A percentile compares a stretch with the other conserved stretches of the same genome.
Evolutionary conservation across 2,888 invertebrate genomes (phyloP).

Genomic region (Aphidius colemani): DNA sequence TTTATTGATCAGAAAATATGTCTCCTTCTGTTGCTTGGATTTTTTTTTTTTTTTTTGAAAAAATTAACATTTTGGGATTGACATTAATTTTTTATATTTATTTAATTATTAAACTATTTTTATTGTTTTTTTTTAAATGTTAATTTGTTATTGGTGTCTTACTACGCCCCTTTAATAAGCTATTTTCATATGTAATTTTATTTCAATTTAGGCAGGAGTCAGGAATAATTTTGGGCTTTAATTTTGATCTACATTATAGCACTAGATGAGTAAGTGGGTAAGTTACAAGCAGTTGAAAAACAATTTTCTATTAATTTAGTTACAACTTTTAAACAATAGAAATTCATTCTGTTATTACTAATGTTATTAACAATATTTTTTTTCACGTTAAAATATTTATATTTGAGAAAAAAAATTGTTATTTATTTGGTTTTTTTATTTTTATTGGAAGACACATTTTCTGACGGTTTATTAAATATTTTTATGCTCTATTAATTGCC

Average conservation of each 20-base stretch:
- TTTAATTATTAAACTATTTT: not conserved
- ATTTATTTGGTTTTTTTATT: conserved; percentile 45
- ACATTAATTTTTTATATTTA: too few species aligned
- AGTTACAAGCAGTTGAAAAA: conserved; percentile 59
- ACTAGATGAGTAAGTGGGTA: conserved; percentile 40
- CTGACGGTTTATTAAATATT: conserved; percentile 62
- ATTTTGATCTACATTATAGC: conserved; percentile 44
- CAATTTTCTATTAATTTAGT: conserved; percentile 31
- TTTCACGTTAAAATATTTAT: too few species aligned
- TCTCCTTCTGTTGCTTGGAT: conserved; percentile 46
- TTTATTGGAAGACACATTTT: conserved; percentile 83
- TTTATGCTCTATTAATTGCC: conserved; percentile 24
- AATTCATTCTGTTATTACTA: conserved; percentile 30
- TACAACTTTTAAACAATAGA: too few species aligned
- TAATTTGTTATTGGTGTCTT: not conserved
- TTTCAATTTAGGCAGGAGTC: conserved; percentile 55
- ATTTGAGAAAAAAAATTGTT: too few species aligned
- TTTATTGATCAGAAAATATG: conserved; percentile 56
- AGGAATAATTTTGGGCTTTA: conserved; percentile 42
- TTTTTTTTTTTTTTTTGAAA: too few species aligned
- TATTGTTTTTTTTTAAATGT: conserved; percentile 17
- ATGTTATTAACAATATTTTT: too few species aligned
- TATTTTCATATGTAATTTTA: conserved; percentile 52
- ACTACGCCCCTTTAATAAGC: conserved; percentile 58
- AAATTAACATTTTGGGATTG: too few species aligned